Evolutionary conservation across 2,797 vertebrate species (phyloP).

Genomic region (Diceros bicornis): DNA sequence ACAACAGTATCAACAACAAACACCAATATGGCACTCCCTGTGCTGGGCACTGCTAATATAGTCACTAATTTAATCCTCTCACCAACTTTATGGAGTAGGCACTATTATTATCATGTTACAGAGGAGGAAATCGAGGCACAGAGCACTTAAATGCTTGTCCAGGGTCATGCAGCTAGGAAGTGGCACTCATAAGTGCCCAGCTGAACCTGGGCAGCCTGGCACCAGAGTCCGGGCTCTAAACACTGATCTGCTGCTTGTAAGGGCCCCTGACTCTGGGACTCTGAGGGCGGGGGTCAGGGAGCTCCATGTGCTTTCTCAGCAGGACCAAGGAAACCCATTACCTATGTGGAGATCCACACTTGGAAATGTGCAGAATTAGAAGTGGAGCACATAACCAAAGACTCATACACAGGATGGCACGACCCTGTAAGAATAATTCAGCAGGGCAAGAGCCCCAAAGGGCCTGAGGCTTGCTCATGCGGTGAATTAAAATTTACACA

Average conservation of each 20-base stretch:
- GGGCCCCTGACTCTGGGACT: not conserved
- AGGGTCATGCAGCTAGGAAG: not conserved
- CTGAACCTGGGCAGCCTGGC: not conserved
- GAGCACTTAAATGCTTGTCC: not conserved
- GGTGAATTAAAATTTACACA: conserved; percentile 66
- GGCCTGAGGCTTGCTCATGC: conserved; percentile 56
- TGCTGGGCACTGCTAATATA: not conserved
- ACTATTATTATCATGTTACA: not conserved
- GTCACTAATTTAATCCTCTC: not conserved
- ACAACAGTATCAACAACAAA: not conserved
- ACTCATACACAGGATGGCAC: not conserved
- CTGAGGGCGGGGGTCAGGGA: not conserved
- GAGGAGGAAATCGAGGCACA: not conserved
- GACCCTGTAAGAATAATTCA: conserved; percentile 70
- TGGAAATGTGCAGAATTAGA: conserved; percentile 65
- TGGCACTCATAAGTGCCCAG: not conserved
- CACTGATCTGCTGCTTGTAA: not conserved
- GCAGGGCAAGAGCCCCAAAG: conserved; percentile 58
- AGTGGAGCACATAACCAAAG: conserved; percentile 52
- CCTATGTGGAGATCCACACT: not conserved
- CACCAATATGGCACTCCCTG: not conserved
- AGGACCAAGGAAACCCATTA: conserved; percentile 50
- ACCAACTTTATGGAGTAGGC: not conserved
- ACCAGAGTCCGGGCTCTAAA: not conserved
- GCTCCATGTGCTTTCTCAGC: conserved; percentile 10